Evolutionary conservation across 2,797 vertebrate species (phyloP).

Genomic region (Pterois miles): DNA sequence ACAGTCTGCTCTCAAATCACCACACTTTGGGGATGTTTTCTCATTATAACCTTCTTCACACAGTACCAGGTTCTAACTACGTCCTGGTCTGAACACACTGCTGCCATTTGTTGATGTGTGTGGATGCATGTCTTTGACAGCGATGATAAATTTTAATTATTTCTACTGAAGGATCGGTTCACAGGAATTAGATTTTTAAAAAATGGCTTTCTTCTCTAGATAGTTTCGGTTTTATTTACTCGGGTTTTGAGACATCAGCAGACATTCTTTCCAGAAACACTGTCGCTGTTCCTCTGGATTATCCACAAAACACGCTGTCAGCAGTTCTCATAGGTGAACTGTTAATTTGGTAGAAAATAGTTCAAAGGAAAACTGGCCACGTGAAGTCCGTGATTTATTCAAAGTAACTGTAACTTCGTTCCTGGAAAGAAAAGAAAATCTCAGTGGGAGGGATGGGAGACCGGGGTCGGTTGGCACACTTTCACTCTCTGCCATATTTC

Average conservation of each 20-base stretch:
- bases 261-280: neutral
- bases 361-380: neutral
- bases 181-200: neutral
- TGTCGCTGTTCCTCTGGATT: neutral
- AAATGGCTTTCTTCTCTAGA: neutral
- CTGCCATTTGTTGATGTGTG: neutral
- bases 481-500: too few species aligned
- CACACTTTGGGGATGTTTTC: neutral
- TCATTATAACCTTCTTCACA: neutral
- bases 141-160: neutral
- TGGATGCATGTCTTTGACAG: neutral
- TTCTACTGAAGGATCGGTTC: neutral
- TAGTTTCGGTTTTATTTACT: neutral
- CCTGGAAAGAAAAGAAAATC: neutral
- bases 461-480: too few species aligned
- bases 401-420: neutral
- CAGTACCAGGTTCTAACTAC: neutral
- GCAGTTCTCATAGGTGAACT: neutral
- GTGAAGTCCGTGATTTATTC: neutral
- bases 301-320: neutral
- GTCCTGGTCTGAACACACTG: constrained; percentile 1
- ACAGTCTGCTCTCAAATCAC: constrained; percentile 2
- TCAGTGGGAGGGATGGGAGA: neutral
- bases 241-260: neutral
- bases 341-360: neutral